Conservation (phyloP, 2,797 vertebrate species). For the Clarias platycephalus region DNA sequence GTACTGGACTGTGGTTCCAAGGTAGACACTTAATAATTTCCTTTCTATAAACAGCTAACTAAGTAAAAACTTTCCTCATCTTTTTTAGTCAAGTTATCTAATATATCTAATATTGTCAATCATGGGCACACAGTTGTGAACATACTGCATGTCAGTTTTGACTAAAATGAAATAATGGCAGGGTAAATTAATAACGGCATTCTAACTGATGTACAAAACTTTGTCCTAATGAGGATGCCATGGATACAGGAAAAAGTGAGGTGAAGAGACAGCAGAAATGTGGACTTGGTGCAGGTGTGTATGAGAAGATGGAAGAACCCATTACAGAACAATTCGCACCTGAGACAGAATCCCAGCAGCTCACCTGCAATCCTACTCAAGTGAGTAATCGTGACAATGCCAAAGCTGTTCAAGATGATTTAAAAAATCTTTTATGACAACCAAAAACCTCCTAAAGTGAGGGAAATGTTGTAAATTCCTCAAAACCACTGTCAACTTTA, state of each 20-base stretch:
- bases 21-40: conserved; percentile 54
- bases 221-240: conserved; percentile 55
- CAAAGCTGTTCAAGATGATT: background rate
- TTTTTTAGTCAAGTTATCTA: background rate
- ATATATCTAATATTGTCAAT: background rate
- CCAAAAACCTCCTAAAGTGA: background rate
- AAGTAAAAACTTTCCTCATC: background rate
- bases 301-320: conserved; percentile 17
- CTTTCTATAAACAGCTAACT: background rate
- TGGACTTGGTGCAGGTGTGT: conserved; percentile 55
- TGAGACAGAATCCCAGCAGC: conserved; percentile 7
- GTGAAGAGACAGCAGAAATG: conserved; percentile 40
- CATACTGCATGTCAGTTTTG: background rate
- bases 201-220: background rate
- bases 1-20: conserved; percentile 59
- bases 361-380: no score
- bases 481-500: background rate
- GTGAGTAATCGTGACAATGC: background rate
- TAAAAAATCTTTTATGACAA: background rate
- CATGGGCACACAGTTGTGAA: background rate
- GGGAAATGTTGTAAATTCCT: background rate
- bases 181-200: background rate
- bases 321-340: background rate
- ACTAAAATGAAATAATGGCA: background rate
- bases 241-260: conserved; percentile 54